These are phyloP conservation scores for Charadrius vociferus DNA, from an alignment of 2,113 vertebrate genomes.

Conservation along the genomic window DNA sequence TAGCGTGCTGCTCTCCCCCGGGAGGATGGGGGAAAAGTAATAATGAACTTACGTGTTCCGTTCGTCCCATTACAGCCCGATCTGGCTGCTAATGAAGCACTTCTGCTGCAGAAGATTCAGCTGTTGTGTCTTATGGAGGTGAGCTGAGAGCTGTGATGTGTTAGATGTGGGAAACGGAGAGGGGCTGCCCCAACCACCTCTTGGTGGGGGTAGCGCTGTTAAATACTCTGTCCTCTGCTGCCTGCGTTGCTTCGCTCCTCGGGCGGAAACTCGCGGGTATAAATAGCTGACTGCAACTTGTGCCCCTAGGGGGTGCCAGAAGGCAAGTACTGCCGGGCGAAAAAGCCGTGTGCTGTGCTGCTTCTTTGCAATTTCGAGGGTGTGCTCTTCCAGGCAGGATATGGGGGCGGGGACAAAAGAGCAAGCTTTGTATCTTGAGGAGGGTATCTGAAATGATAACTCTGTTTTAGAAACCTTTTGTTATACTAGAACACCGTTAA, in stretches of 20 bases:
- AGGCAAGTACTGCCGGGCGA: neutral
- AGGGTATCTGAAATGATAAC: neutral
- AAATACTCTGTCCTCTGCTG: neutral
- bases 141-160: neutral
- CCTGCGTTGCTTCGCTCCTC: fast-evolving
- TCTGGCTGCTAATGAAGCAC: constrained; percentile 88
- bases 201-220: neutral
- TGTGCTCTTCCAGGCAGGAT: neutral
- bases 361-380: fast-evolving
- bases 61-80: constrained; percentile 82
- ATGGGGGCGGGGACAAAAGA: neutral
- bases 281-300: fast-evolving
- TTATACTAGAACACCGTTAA: neutral
- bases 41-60: neutral
- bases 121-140: constrained; percentile 98
- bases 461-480: too few species aligned
- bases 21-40: too few species aligned
- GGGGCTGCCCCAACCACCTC: neutral
- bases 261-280: neutral
- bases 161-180: neutral
- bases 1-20: too few species aligned
- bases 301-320: neutral
- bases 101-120: constrained; percentile 96
- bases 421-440: neutral
- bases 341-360: fast-evolving